Percentiles rank a stretch among this genome's conserved stretches.
Evolutionary conservation across 2,888 invertebrate genomes (phyloP).

Genomic region (Rotaria macrura): DNA sequence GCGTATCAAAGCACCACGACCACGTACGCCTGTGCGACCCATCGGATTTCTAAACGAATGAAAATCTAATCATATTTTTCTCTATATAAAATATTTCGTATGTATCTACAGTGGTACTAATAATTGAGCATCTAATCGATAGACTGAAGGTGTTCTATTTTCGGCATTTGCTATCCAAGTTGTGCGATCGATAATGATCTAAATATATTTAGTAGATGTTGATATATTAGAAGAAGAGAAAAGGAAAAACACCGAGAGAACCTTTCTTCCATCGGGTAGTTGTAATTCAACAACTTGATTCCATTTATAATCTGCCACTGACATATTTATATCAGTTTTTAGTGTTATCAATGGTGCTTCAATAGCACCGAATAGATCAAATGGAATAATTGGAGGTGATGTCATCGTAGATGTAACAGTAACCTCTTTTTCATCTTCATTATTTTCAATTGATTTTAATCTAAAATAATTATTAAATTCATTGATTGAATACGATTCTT

Average conservation of each 20-base stretch:
- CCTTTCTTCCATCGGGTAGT: background rate
- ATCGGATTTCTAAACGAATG: constrained; percentile 43
- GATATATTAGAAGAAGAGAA: no score
- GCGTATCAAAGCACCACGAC: constrained; percentile 46
- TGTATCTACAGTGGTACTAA: background rate
- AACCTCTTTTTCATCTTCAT: background rate
- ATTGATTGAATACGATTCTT: background rate
- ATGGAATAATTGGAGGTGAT: no score
- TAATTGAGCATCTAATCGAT: constrained; percentile 2
- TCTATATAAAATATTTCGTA: background rate
- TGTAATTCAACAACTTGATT: background rate
- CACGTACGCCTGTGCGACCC: constrained; percentile 48
- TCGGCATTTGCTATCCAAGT: constrained; percentile 39
- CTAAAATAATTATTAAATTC: background rate
- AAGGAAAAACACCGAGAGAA: no score
- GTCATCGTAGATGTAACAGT: no score
- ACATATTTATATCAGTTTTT: background rate
- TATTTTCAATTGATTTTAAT: background rate
- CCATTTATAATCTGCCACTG: background rate
- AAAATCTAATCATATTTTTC: background rate
- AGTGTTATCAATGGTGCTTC: background rate
- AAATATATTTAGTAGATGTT: background rate
- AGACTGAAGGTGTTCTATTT: background rate
- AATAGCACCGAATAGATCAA: no score
- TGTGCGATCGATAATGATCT: constrained; percentile 38